phyloP scores from a whole-genome alignment of 2,888 invertebrate species.

The Drosophila subquinaria region DNA sequence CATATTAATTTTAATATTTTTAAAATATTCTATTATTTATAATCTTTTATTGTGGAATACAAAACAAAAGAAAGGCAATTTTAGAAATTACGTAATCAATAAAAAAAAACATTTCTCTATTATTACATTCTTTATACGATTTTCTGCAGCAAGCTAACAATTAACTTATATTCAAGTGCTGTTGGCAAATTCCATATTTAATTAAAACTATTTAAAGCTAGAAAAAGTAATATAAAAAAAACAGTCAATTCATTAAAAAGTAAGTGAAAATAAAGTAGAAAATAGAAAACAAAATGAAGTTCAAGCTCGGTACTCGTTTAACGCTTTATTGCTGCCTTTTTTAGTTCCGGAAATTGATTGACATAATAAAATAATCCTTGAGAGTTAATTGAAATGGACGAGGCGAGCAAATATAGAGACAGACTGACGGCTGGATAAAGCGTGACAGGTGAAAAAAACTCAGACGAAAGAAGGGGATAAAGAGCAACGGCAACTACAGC shows the following conservation, averaged over 20 bases:
- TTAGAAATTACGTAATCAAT: neutral
- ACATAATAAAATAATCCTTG: slow-evolving; percentile 81
- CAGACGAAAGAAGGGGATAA: slow-evolving; percentile 15
- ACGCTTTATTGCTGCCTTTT: slow-evolving; percentile 65
- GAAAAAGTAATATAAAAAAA: slow-evolving; percentile 11
- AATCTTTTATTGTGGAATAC: neutral
- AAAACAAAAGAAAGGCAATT: neutral
- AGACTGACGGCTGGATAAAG: slow-evolving; percentile 46
- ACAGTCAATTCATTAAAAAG: slow-evolving; percentile 9
- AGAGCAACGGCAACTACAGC: slow-evolving; percentile 50
- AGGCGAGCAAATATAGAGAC: slow-evolving; percentile 42
- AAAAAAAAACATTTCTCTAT: neutral
- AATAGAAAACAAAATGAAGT: slow-evolving; percentile 26
- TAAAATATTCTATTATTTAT: neutral
- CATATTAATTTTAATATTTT: neutral
- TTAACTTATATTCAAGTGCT: neutral
- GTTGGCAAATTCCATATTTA: slow-evolving; percentile 47
- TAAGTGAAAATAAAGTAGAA: slow-evolving; percentile 8
- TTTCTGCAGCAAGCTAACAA: neutral
- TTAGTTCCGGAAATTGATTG: slow-evolving; percentile 78
- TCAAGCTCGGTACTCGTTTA: slow-evolving; percentile 12
- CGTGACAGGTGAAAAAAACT: slow-evolving; percentile 56
- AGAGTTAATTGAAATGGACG: slow-evolving; percentile 80
- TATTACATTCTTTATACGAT: neutral
- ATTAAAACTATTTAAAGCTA: slow-evolving; percentile 45